phyloP scores from a whole-genome alignment of 2,888 invertebrate genomes.

The Thymelicus sylvestris region DNA sequence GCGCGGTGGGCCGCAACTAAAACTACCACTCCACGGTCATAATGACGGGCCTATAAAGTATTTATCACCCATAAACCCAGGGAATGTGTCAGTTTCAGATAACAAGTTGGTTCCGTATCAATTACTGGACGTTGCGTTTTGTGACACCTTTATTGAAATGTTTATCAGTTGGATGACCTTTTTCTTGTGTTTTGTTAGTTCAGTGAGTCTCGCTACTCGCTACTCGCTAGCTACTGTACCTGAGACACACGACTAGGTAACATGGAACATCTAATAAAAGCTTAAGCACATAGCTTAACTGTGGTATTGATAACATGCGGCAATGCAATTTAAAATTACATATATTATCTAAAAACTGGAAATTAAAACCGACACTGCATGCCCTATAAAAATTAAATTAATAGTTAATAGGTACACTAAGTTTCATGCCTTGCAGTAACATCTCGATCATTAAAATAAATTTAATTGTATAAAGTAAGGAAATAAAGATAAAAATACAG shows the following conservation, averaged over 20 bases:
- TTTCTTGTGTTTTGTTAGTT: neutral
- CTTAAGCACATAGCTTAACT: too few relatives aligned
- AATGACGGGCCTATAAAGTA: conserved; percentile 56
- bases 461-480: neutral
- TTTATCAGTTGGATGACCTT: conserved; percentile 21
- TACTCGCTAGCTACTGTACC: too few relatives aligned
- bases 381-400: too few relatives aligned
- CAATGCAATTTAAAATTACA: too few relatives aligned
- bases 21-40: conserved; percentile 70
- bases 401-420: too few relatives aligned
- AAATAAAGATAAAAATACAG: neutral
- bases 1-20: conserved; percentile 76
- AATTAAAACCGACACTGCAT: too few relatives aligned
- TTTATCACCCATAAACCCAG: conserved; percentile 65
- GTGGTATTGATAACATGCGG: too few relatives aligned
- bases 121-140: conserved; percentile 45
- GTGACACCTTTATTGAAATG: conserved; percentile 40
- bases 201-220: too few relatives aligned
- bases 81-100: conserved; percentile 64
- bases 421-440: neutral
- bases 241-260: too few relatives aligned
- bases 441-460: neutral
- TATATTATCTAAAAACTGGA: too few relatives aligned
- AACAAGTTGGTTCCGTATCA: conserved; percentile 50
- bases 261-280: too few relatives aligned